These are phyloP conservation scores for Budorcas taxicolor DNA, from an alignment of 2,113 vertebrate genomes.

Conservation along the genomic window DNA sequence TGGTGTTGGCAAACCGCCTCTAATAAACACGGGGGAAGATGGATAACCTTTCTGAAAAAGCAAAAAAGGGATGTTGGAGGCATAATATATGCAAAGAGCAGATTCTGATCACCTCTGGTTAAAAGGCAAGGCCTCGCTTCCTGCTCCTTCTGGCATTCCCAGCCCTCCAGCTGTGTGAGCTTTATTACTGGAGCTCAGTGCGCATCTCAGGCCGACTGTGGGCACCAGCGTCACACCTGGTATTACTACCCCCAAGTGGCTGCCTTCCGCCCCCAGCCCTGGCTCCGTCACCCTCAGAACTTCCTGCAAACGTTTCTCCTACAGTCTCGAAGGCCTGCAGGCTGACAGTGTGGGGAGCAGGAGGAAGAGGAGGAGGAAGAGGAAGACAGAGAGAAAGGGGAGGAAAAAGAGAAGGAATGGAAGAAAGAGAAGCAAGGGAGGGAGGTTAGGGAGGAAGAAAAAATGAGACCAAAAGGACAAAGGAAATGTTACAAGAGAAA, in stretches of 20 bases:
- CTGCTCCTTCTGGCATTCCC: constrained; percentile 63
- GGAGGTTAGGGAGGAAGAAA: background rate
- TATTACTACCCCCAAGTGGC: constrained; percentile 73
- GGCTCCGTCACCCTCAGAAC: background rate
- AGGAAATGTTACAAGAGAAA: background rate
- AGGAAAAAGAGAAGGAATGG: background rate
- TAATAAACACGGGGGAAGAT: constrained; percentile 72
- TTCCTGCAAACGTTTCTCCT: background rate
- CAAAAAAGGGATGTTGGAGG: constrained; percentile 61
- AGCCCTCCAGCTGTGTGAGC: constrained; percentile 73
- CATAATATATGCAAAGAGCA: constrained; percentile 65
- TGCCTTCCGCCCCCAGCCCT: background rate
- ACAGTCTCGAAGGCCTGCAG: background rate
- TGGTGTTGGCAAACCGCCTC: constrained; percentile 60
- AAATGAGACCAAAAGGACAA: background rate
- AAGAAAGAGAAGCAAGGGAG: too few relatives aligned
- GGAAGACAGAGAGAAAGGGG: too few relatives aligned
- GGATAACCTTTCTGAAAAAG: constrained; percentile 71
- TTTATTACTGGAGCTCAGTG: constrained; percentile 69
- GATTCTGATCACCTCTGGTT: constrained; percentile 58
- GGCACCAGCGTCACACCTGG: constrained; percentile 78
- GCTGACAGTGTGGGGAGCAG: background rate
- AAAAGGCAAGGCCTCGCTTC: constrained; percentile 61
- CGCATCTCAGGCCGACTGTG: constrained; percentile 73
- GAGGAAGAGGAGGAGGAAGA: background rate